Evolutionary conservation across 2,797 vertebrate species (phyloP), one percentile per base, ranked within the genome.

Genomic region (Xiphophorus birchmanni): DNA sequence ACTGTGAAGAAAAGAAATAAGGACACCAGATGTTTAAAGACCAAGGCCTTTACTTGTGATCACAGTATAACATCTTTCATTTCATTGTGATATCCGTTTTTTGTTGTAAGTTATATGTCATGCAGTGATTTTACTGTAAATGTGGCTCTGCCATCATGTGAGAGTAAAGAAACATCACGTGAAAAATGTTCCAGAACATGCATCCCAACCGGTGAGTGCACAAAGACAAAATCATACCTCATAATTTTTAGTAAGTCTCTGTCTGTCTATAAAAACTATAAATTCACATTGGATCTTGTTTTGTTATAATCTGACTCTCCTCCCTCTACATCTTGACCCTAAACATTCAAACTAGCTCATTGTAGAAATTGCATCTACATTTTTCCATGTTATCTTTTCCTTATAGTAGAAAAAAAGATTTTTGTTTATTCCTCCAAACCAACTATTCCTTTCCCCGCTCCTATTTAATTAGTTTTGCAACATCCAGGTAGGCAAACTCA

Each of bases 401-500:
- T 45, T 71, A 23, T n/a, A 42, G 11, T 7, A 13, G 18, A 9
- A 40, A 11, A 69, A 65, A 42, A 2, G 7, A 44, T 23, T 7
- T 71, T 45, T 6, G 5, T 32, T 37, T 4, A 37, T 79, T 48
- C 18, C 56, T 73, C 15, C 32, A 73, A 15, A 42, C 21, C 13
- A 3, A 74, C 47, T 37, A 6, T 2, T 11, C 13, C 21, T 54
- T 35, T 15, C n/a, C 35, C 45, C n/a, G 8, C 13, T 32, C 65
- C 32, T 32, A 96, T 90, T 94, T 94, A 80, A 96, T 93, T 60
- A 79, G 89, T 52, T 95, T 95, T 63, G 94, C 95, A 0, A 96
- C 95, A 48, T 96, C 88, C 85, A 95, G 0, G 37, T 96, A 96
- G 21, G 95, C 95, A 4, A 93, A 96, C 78, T 97, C 97, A 74